Percentiles rank a stretch among this genome's conserved stretches.
These are phyloP conservation scores for Acipenser oxyrinchus DNA, from an alignment of 2,797 vertebrate species.

Conservation along the genomic window DNA sequence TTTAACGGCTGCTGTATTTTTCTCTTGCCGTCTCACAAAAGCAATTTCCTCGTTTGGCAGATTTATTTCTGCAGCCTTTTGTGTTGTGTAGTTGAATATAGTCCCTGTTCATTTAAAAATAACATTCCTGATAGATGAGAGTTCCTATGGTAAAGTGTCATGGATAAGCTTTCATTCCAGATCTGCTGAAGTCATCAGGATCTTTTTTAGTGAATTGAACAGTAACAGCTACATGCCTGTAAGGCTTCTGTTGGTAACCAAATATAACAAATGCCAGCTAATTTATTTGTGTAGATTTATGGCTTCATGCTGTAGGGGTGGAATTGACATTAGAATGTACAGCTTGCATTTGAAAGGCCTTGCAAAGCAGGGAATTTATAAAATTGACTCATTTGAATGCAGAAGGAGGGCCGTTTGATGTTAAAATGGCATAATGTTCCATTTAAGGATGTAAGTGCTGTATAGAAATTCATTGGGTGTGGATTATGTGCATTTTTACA, in stretches of 20 bases:
- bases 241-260: slow-evolving; percentile 24
- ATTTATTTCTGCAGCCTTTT: no score
- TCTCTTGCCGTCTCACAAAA: no score
- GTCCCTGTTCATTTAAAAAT: no score
- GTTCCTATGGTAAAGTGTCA: no score
- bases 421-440: slow-evolving; percentile 39
- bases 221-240: slow-evolving; percentile 20
- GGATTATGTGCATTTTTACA: slow-evolving; percentile 52
- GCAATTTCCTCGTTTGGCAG: no score
- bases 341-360: slow-evolving; percentile 23
- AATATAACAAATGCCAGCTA: slow-evolving; percentile 28
- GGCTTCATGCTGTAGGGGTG: slow-evolving; percentile 37
- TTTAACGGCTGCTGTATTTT: no score
- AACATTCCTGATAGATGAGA: no score
- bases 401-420: slow-evolving; percentile 28
- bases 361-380: slow-evolving; percentile 28
- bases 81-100: no score
- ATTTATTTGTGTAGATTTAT: slow-evolving; percentile 40
- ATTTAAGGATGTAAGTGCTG: slow-evolving; percentile 52
- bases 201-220: slow-evolving; percentile 22
- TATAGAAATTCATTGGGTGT: slow-evolving; percentile 51
- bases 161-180: no score
- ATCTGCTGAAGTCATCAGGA: no score
- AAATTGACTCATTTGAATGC: slow-evolving; percentile 42
- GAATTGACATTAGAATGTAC: slow-evolving; percentile 38